These are phyloP conservation scores for Nowickia ferox DNA, from an alignment of 2,888 invertebrate genomes.

Conservation along the genomic window DNA sequence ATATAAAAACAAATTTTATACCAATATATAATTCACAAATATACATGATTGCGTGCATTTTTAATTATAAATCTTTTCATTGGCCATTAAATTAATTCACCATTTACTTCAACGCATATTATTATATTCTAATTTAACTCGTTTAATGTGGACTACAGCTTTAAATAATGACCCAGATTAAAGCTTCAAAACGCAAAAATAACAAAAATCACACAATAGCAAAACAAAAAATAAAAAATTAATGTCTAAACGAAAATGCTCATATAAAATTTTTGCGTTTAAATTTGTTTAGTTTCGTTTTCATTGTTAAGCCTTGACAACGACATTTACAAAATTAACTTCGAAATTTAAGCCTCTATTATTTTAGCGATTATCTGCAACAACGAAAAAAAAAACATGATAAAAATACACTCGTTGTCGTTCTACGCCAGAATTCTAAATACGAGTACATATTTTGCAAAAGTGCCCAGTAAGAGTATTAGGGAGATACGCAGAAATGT, in stretches of 20 bases:
- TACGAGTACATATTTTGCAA: constrained; percentile 17
- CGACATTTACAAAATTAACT: constrained; percentile 69
- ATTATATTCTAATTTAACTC: neutral
- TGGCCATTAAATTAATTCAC: neutral
- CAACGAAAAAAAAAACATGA: constrained; percentile 69
- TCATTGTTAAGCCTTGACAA: constrained; percentile 60
- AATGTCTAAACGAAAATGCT: constrained; percentile 13
- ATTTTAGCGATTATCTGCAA: constrained; percentile 67
- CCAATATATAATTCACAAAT: neutral
- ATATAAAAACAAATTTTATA: neutral
- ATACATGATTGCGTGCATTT: neutral
- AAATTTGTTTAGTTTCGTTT: constrained; percentile 43
- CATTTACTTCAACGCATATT: neutral
- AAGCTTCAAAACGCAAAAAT: neutral
- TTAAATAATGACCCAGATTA: constrained; percentile 33
- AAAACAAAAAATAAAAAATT: neutral
- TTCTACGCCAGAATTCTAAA: constrained; percentile 56
- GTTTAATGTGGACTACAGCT: constrained; percentile 27
- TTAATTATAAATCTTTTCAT: neutral
- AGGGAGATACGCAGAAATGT: constrained; percentile 66
- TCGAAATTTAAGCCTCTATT: constrained; percentile 67
- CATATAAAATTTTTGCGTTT: constrained; percentile 26
- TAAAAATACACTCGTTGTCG: constrained; percentile 51
- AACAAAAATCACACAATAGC: neutral
- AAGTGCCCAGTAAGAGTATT: constrained; percentile 34